Conservation (phyloP, 2,888 invertebrate genomes). For the Dolichomitus sp. region DNA sequence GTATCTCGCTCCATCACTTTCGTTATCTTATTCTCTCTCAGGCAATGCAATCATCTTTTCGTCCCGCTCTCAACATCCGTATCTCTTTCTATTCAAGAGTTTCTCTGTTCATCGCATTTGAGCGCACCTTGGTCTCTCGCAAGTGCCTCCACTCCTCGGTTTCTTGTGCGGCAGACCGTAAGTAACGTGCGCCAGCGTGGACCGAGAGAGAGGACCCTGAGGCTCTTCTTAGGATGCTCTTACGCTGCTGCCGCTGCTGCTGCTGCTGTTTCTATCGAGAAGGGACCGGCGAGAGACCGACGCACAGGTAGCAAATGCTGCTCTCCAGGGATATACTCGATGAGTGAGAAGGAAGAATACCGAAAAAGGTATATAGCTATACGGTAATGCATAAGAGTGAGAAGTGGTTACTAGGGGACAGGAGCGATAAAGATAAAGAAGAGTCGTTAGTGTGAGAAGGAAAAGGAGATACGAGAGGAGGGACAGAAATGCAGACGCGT, state of each 20-base stretch:
- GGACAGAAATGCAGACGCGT: conserved; percentile 58
- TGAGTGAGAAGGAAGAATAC: conserved; percentile 35
- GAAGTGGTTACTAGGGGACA: conserved; percentile 10
- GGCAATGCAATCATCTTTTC: conserved; percentile 18
- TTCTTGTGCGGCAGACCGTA: conserved; percentile 39
- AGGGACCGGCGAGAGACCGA: conserved; percentile 49
- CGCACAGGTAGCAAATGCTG: conserved; percentile 79
- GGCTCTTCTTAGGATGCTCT: conserved; percentile 38
- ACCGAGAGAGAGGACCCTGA: conserved; percentile 33
- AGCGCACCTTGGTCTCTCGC: conserved; percentile 32
- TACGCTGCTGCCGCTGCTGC: conserved; percentile 31
- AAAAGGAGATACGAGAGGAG: background rate
- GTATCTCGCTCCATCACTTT: conserved; percentile 9
- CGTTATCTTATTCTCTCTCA: conserved; percentile 1
- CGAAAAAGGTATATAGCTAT: conserved; percentile 27
- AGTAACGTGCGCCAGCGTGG: conserved; percentile 35
- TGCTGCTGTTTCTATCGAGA: conserved; percentile 29
- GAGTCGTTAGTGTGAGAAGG: conserved; percentile 56
- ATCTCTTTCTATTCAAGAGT: background rate
- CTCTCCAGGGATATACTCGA: conserved; percentile 32
- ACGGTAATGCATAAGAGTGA: background rate
- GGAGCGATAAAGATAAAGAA: conserved; percentile 59
- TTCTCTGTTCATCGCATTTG: conserved; percentile 14
- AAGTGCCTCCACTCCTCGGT: conserved; percentile 26
- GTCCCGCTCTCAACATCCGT: background rate